Base-by-base conservation (phyloP, 2,888 invertebrate species). In the Dyspetes luteomarginatus region DNA sequence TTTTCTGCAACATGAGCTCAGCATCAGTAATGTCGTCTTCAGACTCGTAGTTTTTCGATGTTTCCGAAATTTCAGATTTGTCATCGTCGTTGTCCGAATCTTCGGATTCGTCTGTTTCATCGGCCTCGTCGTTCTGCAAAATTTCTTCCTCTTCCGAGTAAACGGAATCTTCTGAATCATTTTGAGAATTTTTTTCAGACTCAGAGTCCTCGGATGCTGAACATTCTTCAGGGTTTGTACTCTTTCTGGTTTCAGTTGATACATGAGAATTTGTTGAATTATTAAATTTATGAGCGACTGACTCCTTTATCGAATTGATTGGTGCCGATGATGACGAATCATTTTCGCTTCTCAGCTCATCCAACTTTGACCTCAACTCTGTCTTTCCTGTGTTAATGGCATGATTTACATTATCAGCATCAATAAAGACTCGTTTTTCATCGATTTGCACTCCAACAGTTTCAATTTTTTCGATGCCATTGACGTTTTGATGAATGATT, bases 81-180 rank as follows among this genome's bases (percentile, higher is more conserved):
- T 69, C 56, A 0, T 71, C 64, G 43, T 30, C 65, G 7, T 5
- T 55, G 7, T 80, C 64, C 12, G 84, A 83, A 52, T 69, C 36
- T n/a, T 67, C 69, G 4, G 67, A 50, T 17, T 74, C 76, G 19
- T 71, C 73, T 26, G 45, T 55, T 50, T 62, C 19, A 43, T 69
- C 75, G 30, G 68, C 56, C 19, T 77, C 78, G 15, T 52, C 41
- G n/a, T 48, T 17, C 2, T 60, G 26, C 19, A 45, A 58, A 36
- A 19, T 56, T 19, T 91, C 86, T 85, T 92, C 82, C 80, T 91
- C 91, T 83, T 93, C 92, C 73, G 93, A 55, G 3, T 72, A 43
- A 72, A 72, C 93, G 17, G 93, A 91, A 81, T 92, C 90, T 68
- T 85, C 88, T 58, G 83, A 88, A 12, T 93, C 93, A 85, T 93